A percentile compares a stretch with the other conserved stretches of the same genome.
Conservation (phyloP, 1,140 invertebrate species). For the Sycophila sp. region DNA sequence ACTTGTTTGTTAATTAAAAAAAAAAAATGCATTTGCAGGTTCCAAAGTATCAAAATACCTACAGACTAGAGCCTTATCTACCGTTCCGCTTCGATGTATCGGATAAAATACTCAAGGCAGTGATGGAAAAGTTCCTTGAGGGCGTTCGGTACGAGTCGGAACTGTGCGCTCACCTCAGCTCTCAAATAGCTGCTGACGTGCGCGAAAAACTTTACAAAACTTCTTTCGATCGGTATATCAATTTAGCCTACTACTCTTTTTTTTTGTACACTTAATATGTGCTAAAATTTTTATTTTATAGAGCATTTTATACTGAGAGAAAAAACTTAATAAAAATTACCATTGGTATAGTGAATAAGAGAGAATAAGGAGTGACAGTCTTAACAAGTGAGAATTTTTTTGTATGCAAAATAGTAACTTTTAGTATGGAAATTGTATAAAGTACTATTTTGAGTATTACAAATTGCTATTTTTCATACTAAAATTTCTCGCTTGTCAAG, state of each 20-base stretch:
- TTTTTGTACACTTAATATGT: conserved; percentile 6
- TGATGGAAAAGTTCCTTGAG: conserved; percentile 40
- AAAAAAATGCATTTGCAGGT: conserved; percentile 30
- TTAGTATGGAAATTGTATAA: too few relatives aligned
- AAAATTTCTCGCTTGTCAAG: too few relatives aligned
- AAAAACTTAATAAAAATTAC: too few relatives aligned
- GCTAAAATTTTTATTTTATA: neutral
- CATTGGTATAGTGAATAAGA: too few relatives aligned
- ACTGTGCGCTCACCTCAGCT: conserved; percentile 40
- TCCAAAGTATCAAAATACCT: conserved; percentile 53
- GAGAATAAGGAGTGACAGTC: too few relatives aligned
- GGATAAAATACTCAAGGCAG: conserved; percentile 45
- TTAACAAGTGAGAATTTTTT: too few relatives aligned
- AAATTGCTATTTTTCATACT: too few relatives aligned
- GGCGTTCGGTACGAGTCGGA: conserved; percentile 44
- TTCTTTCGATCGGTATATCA: conserved; percentile 49
- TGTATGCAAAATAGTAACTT: too few relatives aligned
- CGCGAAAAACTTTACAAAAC: conserved; percentile 43
- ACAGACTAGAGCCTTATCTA: conserved; percentile 44
- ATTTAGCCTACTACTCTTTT: too few relatives aligned
- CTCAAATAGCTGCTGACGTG: conserved; percentile 44
- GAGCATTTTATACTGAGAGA: too few relatives aligned
- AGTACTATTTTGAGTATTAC: too few relatives aligned
- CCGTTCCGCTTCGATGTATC: conserved; percentile 43
- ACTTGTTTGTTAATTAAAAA: too few relatives aligned